These are phyloP conservation scores for Ardeotis arabs DNA, from an alignment of 2,113 vertebrate genomes.

Conservation along the genomic window DNA sequence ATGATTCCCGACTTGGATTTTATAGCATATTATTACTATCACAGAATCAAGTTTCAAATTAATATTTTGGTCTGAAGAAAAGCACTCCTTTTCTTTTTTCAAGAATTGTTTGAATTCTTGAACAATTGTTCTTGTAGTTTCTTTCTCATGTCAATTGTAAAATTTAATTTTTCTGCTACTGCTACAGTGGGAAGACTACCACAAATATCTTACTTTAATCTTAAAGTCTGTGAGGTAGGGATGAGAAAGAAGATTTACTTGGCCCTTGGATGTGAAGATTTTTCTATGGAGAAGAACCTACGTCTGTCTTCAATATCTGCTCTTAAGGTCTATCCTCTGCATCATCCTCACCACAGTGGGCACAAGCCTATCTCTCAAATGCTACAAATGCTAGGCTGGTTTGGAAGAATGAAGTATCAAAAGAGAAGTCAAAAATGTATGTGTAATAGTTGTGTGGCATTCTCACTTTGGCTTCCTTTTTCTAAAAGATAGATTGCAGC, in stretches of 20 bases:
- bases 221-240: background rate
- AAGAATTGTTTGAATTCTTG: background rate
- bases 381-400: background rate
- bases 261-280: background rate
- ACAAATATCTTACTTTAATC: background rate
- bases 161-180: background rate
- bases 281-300: background rate
- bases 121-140: background rate
- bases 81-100: background rate
- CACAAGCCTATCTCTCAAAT: background rate
- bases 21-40: conserved; percentile 55
- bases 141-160: background rate
- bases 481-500: background rate
- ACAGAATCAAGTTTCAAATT: conserved; percentile 56
- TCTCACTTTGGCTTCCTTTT: background rate
- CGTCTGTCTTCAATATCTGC: background rate
- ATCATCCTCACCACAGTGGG: background rate
- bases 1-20: conserved; percentile 28
- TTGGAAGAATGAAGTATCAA: background rate
- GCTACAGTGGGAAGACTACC: background rate
- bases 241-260: background rate
- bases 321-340: background rate
- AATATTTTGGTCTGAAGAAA: conserved; percentile 52
- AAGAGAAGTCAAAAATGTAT: background rate
- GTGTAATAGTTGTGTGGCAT: background rate